A percentile compares a stretch with the other conserved stretches of the same genome.
These are phyloP conservation scores for Sphaerolaimus hirsutus DNA, from an alignment of 2,888 invertebrate species.

Conservation along the genomic window DNA sequence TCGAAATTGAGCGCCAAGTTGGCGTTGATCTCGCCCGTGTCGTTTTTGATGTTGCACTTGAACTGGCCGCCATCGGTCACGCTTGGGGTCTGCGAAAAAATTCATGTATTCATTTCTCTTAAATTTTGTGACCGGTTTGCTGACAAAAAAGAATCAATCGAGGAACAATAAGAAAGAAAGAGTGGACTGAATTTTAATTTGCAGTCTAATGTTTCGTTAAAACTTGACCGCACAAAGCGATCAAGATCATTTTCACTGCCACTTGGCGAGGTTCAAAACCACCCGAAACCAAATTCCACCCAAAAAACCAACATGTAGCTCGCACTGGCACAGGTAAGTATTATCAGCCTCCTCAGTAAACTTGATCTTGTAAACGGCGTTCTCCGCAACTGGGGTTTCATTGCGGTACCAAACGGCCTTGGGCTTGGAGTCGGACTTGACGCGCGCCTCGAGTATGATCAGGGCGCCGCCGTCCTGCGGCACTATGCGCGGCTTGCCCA, in stretches of 20 bases:
- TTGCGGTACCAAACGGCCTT: slow-evolving; percentile 42
- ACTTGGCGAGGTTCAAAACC: too few species aligned
- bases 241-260: too few species aligned
- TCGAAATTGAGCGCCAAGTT: slow-evolving; percentile 90
- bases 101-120: neutral
- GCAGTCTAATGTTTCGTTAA: too few species aligned
- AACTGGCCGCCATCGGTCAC: slow-evolving; percentile 66
- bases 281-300: neutral
- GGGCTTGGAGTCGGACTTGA: slow-evolving; percentile 64
- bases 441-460: slow-evolving; percentile 82
- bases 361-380: neutral
- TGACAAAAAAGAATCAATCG: too few species aligned
- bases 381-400: neutral
- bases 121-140: neutral
- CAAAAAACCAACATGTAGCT: neutral
- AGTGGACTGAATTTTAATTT: too few species aligned
- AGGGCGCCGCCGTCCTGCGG: slow-evolving; percentile 74
- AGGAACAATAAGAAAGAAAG: too few species aligned
- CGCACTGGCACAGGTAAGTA: neutral
- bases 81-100: neutral
- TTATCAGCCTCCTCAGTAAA: neutral
- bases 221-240: too few species aligned
- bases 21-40: slow-evolving; percentile 80
- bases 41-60: slow-evolving; percentile 88
- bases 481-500: slow-evolving; percentile 94